Base-by-base conservation (phyloP, 2,888 invertebrate genomes). In the Trachelus stipa region DNA sequence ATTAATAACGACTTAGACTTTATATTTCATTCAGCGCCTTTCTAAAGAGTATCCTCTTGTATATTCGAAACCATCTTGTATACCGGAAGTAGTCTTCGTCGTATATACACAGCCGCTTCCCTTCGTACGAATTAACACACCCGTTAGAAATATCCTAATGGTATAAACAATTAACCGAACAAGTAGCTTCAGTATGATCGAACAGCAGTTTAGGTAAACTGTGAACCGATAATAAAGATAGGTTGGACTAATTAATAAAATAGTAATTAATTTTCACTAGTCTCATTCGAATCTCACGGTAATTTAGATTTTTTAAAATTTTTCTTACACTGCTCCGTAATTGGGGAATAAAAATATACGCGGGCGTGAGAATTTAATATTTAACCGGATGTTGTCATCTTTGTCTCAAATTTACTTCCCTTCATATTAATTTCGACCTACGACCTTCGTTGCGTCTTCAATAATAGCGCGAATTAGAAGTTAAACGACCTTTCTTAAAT, bases 401-500 rank as follows among this genome's bases (percentile, higher is more conserved):
- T 23, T 56, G 2, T 56, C 23, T 56, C 15, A 23, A 56, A 23
- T 23, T 6, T 56, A 56, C 23, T 56, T 56, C 23, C 56, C 9
- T 23, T 56, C 23, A 6, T 56, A 23, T 56, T 56, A 56, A 56
- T 56, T 23, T 56, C 56, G 9, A 56, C 56, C 56, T 56, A 23
- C 23, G 56, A 37, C 15, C 56, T 71, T 23, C 15, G 12, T 31
- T 30, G 31, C 2, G 12, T 71, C 31, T 31, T 71, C 71, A 9
- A 1, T 71, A 71, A 71, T 33, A 3, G 34, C 71, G 71, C 71
- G 71, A 71, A 71, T 33, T 33, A 71, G 31, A 15, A 34, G 56
- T 23, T 56, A 56, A 56, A 56, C 23, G 71, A 71, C 71, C 71
- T 71, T 71, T 71, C 31, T 71, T 71, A 31, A 71, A 69, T 15